Percentiles rank a stretch among this genome's conserved stretches.
These are phyloP conservation scores for Pelobates cultripes DNA, from an alignment of 2,797 vertebrate genomes.

Conservation along the genomic window DNA sequence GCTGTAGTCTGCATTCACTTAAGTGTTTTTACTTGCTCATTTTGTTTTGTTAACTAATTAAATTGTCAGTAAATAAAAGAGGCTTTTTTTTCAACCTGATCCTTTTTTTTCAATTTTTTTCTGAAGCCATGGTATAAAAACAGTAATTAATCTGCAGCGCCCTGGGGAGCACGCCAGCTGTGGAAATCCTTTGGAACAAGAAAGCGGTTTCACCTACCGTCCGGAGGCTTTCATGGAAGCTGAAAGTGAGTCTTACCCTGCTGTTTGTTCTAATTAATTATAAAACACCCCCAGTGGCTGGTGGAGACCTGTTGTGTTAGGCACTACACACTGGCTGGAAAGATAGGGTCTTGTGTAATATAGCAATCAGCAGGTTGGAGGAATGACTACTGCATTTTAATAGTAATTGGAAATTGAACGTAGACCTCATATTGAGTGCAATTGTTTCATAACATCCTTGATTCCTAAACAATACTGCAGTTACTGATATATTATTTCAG, in stretches of 20 bases:
- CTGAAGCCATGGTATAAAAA: constrained; percentile 86
- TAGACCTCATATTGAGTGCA: constrained; percentile 9
- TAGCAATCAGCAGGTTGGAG: neutral
- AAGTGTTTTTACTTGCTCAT: no score
- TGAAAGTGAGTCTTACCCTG: constrained; percentile 83
- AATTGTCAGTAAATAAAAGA: no score
- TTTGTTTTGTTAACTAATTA: no score
- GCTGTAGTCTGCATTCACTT: no score
- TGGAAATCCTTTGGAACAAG: constrained; percentile 88
- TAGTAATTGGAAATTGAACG: constrained; percentile 28
- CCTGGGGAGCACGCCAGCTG: constrained; percentile 97
- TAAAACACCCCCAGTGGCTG: constrained; percentile 54
- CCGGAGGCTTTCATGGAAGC: constrained; percentile 96
- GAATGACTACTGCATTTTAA: neutral
- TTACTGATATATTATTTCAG: no score
- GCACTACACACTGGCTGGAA: constrained; percentile 26
- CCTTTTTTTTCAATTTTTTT: neutral
- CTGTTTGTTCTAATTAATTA: constrained; percentile 63
- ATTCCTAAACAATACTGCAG: neutral
- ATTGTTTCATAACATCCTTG: constrained; percentile 12
- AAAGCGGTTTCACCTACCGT: constrained; percentile 93
- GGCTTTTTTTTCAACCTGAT: no score
- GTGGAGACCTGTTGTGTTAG: constrained; percentile 6
- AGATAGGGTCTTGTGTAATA: constrained; percentile 49
- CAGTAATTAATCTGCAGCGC: constrained; percentile 94